A percentile compares a stretch with the other conserved stretches of the same genome.
Conservation (phyloP, 2,888 invertebrate species). For the Dorcus hopei region DNA sequence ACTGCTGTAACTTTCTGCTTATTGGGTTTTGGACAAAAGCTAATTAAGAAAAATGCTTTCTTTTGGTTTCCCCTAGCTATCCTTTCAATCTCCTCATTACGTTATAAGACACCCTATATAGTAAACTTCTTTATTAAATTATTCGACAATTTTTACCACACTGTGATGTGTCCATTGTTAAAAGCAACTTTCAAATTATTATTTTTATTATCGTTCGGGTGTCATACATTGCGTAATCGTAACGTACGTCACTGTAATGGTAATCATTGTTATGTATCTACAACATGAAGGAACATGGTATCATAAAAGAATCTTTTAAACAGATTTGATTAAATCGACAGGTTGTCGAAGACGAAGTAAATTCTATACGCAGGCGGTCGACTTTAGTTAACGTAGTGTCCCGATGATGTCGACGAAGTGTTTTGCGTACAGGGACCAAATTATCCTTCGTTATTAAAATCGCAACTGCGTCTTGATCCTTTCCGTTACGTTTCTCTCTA, state of each 20-base stretch:
- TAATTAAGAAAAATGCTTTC: too few relatives aligned
- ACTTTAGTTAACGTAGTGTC: background rate
- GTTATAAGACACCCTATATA: too few relatives aligned
- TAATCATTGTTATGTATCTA: too few relatives aligned
- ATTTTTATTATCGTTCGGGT: conserved; percentile 3
- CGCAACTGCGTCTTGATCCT: conserved; percentile 30
- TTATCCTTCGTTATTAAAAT: conserved; percentile 25
- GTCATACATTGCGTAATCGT: background rate
- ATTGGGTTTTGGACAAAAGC: too few relatives aligned
- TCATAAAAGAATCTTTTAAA: conserved; percentile 5
- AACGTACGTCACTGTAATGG: too few relatives aligned
- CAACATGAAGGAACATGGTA: conserved; percentile 1
- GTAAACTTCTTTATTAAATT: too few relatives aligned
- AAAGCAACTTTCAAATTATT: background rate
- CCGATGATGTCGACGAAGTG: conserved; percentile 14
- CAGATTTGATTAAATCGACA: background rate
- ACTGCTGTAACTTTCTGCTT: too few relatives aligned
- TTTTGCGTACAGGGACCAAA: conserved; percentile 36
- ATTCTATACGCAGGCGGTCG: too few relatives aligned
- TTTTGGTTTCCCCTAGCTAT: too few relatives aligned
- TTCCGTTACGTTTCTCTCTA: conserved; percentile 11
- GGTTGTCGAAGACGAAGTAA: too few relatives aligned
- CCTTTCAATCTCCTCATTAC: too few relatives aligned
- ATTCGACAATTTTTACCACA: too few relatives aligned
- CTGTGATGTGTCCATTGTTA: background rate